Evolutionary conservation across 2,113 vertebrate genomes (phyloP), one percentile per base, ranked within the genome.

Genomic region (Mungos mungo): DNA sequence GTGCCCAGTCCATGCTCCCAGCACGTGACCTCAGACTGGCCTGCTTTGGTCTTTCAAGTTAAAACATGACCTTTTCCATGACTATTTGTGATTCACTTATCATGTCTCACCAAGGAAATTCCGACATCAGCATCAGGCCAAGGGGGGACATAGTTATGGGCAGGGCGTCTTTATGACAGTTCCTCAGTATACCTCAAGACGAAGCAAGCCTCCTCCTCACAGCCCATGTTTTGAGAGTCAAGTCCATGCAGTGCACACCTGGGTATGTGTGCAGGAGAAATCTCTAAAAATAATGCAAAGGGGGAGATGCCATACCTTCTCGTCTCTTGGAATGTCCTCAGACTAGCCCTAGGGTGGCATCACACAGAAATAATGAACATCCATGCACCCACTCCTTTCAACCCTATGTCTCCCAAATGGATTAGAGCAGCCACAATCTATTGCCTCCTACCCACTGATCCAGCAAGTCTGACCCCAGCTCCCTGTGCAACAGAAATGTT

Each of bases 81-180:
- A 66, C 2, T n/a, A 76, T 82, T 66, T 87, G 52, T 79, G n/a
- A 92, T 45, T 93, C 13, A 79, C 6, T 93, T 83, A 79, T 50
- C n/a, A 54, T 66, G 27, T 82, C 41, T 93, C 87, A 29, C 35
- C 16, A 83, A 95, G 68, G 41, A 93, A 90, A 88, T 90, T 87
- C n/a, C 71, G 41, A 88, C 3, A 83, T 65, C 4, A 25, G 25
- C 50, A 82, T 65, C 10, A 72, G 63, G 35, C 18, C 41, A 69
- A 29, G 38, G 14, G 23, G n/a, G 9, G 47, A 57, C 50, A 74
- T 57, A 41, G 41, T 41, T 41, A 41, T 35, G 23, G 18, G 15
- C 35, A 69, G 83, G 29, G 19, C 50, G 19, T 95, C 82, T 84
- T 90, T 83, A 29, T 84, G 81, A 94, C 5, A 88, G 33, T 60